A percentile compares a stretch with the other conserved stretches of the same genome.
Evolutionary conservation across 2,797 vertebrate species (phyloP).

Genomic region (Neosilurus mollespiculum): DNA sequence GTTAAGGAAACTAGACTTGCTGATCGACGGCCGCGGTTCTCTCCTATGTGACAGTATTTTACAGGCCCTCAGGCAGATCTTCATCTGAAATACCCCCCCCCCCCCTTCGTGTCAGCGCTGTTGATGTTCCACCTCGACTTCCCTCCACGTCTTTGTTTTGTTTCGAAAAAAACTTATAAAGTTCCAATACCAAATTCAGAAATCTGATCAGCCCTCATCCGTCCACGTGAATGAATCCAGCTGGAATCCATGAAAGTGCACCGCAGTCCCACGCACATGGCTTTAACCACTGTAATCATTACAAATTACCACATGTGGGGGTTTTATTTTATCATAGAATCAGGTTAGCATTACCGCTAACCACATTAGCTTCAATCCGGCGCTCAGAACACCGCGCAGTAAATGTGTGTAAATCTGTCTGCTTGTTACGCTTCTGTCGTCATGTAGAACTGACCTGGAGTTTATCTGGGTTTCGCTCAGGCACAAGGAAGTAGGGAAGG

Average conservation of each 20-base stretch:
- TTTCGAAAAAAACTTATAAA: not conserved
- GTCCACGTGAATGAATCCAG: not conserved
- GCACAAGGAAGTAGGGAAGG: not conserved
- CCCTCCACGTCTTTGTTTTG: not conserved
- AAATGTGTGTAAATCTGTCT: not conserved
- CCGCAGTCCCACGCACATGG: not conserved
- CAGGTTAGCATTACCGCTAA: slow-evolving; percentile 4
- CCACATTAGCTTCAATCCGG: slow-evolving; percentile 1
- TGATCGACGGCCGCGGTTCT: no score
- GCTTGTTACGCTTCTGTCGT: not conserved
- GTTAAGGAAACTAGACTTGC: no score
- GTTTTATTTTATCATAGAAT: not conserved
- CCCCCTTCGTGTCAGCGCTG: not conserved
- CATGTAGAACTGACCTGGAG: not conserved
- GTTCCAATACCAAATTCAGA: not conserved
- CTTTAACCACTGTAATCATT: not conserved
- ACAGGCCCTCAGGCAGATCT: no score
- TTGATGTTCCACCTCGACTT: not conserved
- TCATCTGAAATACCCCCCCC: no score
- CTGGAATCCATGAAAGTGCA: not conserved
- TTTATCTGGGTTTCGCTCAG: not conserved
- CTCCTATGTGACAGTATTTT: no score
- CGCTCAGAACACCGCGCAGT: not conserved
- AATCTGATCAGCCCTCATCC: not conserved
- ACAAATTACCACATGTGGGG: not conserved